A percentile compares a stretch with the other conserved stretches of the same genome.
Conservation (phyloP, 2,888 invertebrate genomes). For the Chrysopilus asiliformis region DNA sequence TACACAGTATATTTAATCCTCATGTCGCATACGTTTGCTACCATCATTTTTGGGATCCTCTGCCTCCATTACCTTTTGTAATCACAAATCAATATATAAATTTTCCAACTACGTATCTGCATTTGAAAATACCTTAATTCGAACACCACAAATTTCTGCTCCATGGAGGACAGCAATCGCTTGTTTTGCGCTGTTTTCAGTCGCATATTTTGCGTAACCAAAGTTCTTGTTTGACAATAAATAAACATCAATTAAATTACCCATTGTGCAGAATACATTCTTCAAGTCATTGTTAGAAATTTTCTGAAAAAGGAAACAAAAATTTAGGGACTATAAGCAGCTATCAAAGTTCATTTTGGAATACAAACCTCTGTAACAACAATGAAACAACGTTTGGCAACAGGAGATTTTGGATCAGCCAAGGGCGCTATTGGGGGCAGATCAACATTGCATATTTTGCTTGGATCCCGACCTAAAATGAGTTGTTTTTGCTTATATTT, state of each 20-base stretch:
- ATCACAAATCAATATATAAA: background rate
- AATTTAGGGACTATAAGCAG: background rate
- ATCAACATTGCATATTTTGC: constrained; percentile 51
- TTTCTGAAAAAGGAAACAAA: constrained; percentile 37
- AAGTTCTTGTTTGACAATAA: constrained; percentile 80
- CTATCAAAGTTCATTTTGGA: too few species aligned
- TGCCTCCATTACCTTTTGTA: constrained; percentile 63
- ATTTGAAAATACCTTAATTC: constrained; percentile 40
- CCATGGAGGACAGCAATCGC: constrained; percentile 54
- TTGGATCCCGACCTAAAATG: too few species aligned
- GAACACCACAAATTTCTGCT: constrained; percentile 73
- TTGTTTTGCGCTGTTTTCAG: constrained; percentile 49
- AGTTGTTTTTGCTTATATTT: too few species aligned
- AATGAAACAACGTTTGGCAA: constrained; percentile 54
- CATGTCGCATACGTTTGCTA: constrained; percentile 27
- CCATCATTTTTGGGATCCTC: constrained; percentile 47
- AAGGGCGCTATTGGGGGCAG: constrained; percentile 53
- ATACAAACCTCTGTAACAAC: constrained; percentile 35
- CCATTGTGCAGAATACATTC: constrained; percentile 84
- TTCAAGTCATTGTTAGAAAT: constrained; percentile 59
- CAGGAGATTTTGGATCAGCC: constrained; percentile 50
- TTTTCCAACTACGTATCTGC: background rate
- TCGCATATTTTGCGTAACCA: constrained; percentile 81
- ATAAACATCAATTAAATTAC: constrained; percentile 79
- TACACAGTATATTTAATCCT: constrained; percentile 3